phyloP scores from a whole-genome alignment of 2,113 vertebrate species.

The Semnopithecus entellus region DNA sequence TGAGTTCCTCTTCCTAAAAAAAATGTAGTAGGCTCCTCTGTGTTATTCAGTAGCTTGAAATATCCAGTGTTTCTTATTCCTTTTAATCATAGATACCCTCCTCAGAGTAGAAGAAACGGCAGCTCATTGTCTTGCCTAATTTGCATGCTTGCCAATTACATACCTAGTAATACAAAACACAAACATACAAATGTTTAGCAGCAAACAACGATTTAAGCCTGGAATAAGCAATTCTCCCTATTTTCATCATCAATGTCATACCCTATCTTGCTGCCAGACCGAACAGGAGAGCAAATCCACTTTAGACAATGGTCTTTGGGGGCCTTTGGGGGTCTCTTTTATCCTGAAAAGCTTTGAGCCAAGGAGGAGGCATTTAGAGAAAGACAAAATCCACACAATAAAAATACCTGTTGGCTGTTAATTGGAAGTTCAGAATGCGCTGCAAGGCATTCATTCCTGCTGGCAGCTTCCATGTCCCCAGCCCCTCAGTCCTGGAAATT shows the following conservation, averaged over 20 bases:
- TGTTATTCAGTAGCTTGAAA: background rate
- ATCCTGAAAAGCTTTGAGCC: background rate
- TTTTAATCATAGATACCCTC: slow-evolving; percentile 39
- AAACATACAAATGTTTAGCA: background rate
- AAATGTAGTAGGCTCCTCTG: background rate
- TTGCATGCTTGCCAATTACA: slow-evolving; percentile 44
- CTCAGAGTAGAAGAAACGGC: slow-evolving; percentile 35
- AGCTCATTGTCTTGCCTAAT: slow-evolving; percentile 57
- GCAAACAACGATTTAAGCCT: slow-evolving; percentile 22
- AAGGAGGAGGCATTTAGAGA: background rate
- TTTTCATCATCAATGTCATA: background rate
- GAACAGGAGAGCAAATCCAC: background rate
- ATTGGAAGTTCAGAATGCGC: background rate
- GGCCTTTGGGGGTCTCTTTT: background rate
- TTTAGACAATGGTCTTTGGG: background rate
- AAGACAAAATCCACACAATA: background rate
- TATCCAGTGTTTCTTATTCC: background rate
- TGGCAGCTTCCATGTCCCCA: background rate
- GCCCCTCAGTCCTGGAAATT: background rate
- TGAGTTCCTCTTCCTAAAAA: background rate
- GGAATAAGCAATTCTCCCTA: background rate
- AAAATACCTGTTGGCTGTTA: background rate
- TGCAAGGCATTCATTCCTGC: background rate
- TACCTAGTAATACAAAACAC: background rate
- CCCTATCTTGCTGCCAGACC: background rate